phyloP scores from a whole-genome alignment of 2,888 invertebrate species.

The Apodemia mormo region DNA sequence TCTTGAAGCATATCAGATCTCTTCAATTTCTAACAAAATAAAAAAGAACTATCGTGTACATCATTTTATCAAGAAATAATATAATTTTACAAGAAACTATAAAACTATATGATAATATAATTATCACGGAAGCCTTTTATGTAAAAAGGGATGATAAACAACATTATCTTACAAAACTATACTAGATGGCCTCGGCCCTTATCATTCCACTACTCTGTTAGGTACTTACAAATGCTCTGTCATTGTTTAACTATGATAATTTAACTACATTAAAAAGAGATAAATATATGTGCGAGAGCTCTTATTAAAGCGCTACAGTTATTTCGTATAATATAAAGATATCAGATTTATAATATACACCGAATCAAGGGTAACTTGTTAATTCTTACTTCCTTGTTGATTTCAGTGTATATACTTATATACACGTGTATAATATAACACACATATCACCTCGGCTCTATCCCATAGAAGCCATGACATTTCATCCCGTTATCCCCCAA shows the following conservation, averaged over 20 bases:
- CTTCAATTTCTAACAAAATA: too few species aligned
- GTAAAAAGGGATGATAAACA: constrained; percentile 16
- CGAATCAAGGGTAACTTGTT: too few species aligned
- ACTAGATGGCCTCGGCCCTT: constrained; percentile 14
- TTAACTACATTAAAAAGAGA: neutral
- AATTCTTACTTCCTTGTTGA: neutral
- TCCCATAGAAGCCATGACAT: too few species aligned
- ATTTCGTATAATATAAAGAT: neutral
- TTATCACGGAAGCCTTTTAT: constrained; percentile 13
- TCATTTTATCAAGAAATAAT: neutral
- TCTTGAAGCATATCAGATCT: too few species aligned
- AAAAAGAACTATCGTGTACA: too few species aligned
- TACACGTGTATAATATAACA: too few species aligned
- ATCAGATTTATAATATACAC: neutral
- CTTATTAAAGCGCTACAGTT: neutral
- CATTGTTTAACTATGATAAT: neutral
- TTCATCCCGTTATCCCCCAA: too few species aligned
- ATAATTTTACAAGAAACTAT: neutral
- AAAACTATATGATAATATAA: constrained; percentile 3
- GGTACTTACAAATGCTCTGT: neutral
- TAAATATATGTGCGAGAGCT: neutral
- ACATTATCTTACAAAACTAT: constrained; percentile 16
- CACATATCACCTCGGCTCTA: too few species aligned
- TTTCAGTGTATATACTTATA: too few species aligned
- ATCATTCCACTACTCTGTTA: constrained; percentile 2